Evolutionary conservation across 2,888 invertebrate genomes (phyloP), one percentile per base, ranked within the genome.

Genomic region (Hoplodrina ambigua): DNA sequence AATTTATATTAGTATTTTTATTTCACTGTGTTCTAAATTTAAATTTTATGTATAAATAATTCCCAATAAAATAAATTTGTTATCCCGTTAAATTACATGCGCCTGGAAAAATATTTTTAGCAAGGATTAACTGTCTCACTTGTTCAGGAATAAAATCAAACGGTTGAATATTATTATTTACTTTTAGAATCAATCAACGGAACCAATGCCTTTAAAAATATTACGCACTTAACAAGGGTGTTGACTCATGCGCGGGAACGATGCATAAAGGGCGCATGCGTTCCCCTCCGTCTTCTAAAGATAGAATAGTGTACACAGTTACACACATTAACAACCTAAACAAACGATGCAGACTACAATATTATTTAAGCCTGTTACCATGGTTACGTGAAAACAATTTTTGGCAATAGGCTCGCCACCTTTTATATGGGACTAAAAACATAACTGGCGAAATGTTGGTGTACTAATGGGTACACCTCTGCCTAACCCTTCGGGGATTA

Each of bases 221-320:
- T 33, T 8, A 17, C 58, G 52, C 49, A 54, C 67, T 74, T 72
- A 30, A 56, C 57, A 76, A 70, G 73, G 71, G 69, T 74, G 75
- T 68, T 82, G 74, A 81, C 76, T 80, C 87, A 86, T 86, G 87
- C 88, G 88, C 86, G 70, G 66, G 59, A 62, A 67, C 69, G 80
- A 72, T 72, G 72, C 65, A 68, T 70, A 80, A 81, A 84, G 83
- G 80, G 86, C 90, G 90, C 89, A 87, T 86, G 88, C 89, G 90
- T 86, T 81, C 84, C 89, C 89, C 85, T 82, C 76, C 84, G 75
- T 71, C 33, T 57, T 69, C 76, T 78, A 83, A 79, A 83, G 80
- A 85, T 83, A 84, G 83, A 84, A 75, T 69, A 20, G 50, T 20
- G 50, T 37, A 10, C 8, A 41, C 41, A 41, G 33, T 33, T 33